Evolutionary conservation across 2,797 vertebrate genomes (phyloP), one percentile per base, ranked within the genome.

Genomic region (Gallinago stenura): DNA sequence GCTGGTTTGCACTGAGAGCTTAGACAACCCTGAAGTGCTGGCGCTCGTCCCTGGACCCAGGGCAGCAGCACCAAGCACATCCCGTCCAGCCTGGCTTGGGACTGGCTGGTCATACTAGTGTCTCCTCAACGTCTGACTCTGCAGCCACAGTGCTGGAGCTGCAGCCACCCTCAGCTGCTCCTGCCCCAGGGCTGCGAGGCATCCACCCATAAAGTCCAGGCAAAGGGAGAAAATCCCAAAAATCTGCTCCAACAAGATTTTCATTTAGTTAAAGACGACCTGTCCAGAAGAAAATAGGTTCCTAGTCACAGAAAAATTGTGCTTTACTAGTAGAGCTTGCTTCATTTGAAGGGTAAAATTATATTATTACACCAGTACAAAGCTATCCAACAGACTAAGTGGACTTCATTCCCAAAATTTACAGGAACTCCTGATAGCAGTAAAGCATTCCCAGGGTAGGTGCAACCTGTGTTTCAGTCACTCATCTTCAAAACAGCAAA

Each of bases 171-270:
- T 72, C 76, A 25, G 62, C 64, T 43, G 54, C 1, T 3, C 81
- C 61, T 1, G 3, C 84, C 66, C 0, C 0, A 54, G 84, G 87
- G 78, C 76, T 78, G 53, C 0, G 2, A 83, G 35, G 48, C 77
- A 78, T 48, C 65, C 72, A 71, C 57, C 65, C 28, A 4, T 50
- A 12, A 94, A 92, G 65, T 83, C 80, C 82, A 83, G 86, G 86
- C 65, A 81, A 83, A 89, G 57, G 83, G 15, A 71, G 80, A 95
- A 96, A 94, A 94, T 81, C 80, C 77, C 45, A 86, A 90, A 78
- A 93, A 82, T 87, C 80, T 94, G 73, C 73, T 81, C 80, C 15
- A 41, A 45, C 77, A 31, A 83, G 76, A 83, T 93, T 90, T 94
- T 81, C 7, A 4, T 83, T 88, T 60, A 88, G 53, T 81, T 75